Evolutionary conservation across 1,140 invertebrate species (phyloP), one percentile per base, ranked within the genome.

Genomic region (Mylabris phalerata): DNA sequence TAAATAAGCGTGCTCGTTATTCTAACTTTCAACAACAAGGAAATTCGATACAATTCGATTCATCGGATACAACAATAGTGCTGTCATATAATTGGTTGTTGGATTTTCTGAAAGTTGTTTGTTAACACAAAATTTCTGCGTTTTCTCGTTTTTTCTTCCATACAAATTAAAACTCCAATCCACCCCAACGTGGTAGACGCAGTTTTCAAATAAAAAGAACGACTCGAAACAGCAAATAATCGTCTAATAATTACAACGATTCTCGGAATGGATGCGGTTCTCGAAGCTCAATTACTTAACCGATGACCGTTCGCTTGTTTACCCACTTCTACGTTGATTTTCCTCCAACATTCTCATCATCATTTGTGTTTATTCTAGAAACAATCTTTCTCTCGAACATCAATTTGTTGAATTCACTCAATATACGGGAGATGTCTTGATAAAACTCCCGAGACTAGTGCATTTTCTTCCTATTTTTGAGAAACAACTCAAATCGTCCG

Each of bases 201-300:
- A 19, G 19, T 19, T 19, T 19, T 19, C 19, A 19, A 19, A 19
- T 19, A 19, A 19, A 19, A 19, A 19, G 19, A 19, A 19, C 19
- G 19, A 19, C 19, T 19, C 19, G 59, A 26, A 26, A 7, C n/a
- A 56, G 45, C 59, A 66, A 66, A 66, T 66, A 66, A 66, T 66
- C 64, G 63, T 66, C 59, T 62, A 52, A 66, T 66, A 63, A 67
- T 67, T 67, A 64, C 65, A 61, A 44, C 27, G 32, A 32, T 32
- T 32, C 32, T 3, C 46, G 55, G 48, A 19, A 42, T 9, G 19
- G 38, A 43, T 67, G 57, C 54, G 59, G 60, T 59, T 60, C 63
- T 60, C 60, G 60, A 64, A 64, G 62, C 63, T 44, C 65, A 67
- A 67, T 67, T 67, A 67, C 65, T 67, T 67, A 67, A 67, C 63